phyloP scores from a whole-genome alignment of 1,140 invertebrate species.

The Drosophila bocki region DNA sequence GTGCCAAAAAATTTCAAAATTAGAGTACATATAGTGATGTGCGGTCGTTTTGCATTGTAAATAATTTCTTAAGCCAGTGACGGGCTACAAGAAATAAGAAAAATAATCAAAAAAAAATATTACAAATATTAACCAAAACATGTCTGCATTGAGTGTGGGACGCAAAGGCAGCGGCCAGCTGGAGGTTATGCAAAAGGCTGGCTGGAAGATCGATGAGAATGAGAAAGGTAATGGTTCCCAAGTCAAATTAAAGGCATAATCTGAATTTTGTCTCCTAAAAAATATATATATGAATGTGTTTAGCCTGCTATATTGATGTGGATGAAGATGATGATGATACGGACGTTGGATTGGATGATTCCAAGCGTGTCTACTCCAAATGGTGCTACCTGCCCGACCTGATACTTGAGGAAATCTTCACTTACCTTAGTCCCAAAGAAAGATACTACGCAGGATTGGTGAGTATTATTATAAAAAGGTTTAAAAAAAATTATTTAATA shows the following conservation, averaged over 20 bases:
- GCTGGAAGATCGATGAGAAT: conserved; percentile 87
- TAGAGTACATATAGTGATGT: conserved; percentile 72
- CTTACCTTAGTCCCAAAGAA: conserved; percentile 89
- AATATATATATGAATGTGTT: neutral
- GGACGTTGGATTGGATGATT: conserved; percentile 64
- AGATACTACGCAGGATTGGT: conserved; percentile 92
- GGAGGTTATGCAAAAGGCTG: conserved; percentile 85
- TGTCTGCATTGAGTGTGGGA: conserved; percentile 40
- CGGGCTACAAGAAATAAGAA: conserved; percentile 17
- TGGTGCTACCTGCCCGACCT: conserved; percentile 92
- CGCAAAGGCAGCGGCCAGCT: conserved; percentile 58
- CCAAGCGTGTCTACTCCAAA: conserved; percentile 85
- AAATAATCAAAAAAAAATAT: conserved; percentile 20
- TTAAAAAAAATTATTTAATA: neutral
- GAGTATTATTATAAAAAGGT: conserved; percentile 70
- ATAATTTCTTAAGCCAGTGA: conserved; percentile 36
- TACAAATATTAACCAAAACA: conserved; percentile 12
- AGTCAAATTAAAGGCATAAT: neutral
- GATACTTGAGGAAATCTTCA: conserved; percentile 91
- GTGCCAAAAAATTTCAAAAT: conserved; percentile 83
- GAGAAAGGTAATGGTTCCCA: conserved; percentile 85
- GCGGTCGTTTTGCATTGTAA: conserved; percentile 52
- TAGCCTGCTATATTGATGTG: conserved; percentile 88
- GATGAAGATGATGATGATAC: conserved; percentile 85
- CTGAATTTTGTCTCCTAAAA: neutral